Base-by-base conservation (phyloP, 2,888 invertebrate species). In the Sabatieria punctata region DNA sequence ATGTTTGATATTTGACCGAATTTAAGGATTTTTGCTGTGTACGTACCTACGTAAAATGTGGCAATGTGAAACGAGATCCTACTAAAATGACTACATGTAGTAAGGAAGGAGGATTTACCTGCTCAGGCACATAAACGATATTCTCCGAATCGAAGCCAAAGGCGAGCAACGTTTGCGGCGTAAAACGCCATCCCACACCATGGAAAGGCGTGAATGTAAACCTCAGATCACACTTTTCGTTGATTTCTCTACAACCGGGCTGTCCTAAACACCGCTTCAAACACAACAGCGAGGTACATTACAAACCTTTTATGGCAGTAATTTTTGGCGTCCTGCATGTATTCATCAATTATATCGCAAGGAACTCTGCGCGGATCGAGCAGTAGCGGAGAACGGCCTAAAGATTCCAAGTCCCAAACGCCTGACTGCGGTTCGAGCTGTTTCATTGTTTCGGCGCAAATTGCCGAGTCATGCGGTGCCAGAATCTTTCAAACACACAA, bases 131-230 rank as follows among this genome's bases (percentile, higher is more conserved):
- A 45, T 70, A 64, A 43, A 64, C 58, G 41, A 63, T 51, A 27
- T 47, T 49, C 2, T 59, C 55, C 21, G 59, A 59, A 4, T 56
- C 74, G 47, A 91, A 77, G 53, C 79, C 78, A 43, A 81, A 79
- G 11, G 71, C 68, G 52, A 78, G 70, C 60, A 91, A 83, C 1
- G 85, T 82, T 55, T 77, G 72, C 47, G 75, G 66, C 49, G 91
- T 74, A 60, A 76, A 88, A 2, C 75, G 69, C 63, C 82, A 81
- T 0, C 93, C 93, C 3, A 97, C 93, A 3, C 97, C 97, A 65
- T 99, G 97, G 85, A 99, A 88, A 0, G 95, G 84, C 13, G 91
- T 89, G 64, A 93, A 95, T 0, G 84, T 82, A 52, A 85, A 78
- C 44, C 75, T 74, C 1, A 82, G 63, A 0, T 71, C 65, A 0